Percentiles rank a stretch among this genome's conserved stretches.
These are phyloP conservation scores for Mercenaria mercenaria DNA, from an alignment of 1,140 invertebrate species.

Conservation along the genomic window DNA sequence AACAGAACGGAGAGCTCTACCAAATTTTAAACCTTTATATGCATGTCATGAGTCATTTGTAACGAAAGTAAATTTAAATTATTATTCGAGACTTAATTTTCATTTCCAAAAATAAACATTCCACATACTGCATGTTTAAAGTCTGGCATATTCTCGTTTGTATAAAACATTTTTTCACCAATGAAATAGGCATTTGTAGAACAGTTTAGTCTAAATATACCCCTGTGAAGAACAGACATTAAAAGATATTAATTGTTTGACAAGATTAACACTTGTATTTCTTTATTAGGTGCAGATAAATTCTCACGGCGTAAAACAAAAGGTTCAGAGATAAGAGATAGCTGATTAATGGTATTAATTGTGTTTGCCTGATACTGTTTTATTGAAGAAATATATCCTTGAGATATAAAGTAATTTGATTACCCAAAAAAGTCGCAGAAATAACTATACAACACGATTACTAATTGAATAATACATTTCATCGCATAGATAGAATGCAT, in stretches of 20 bases:
- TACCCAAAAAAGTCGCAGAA: background rate
- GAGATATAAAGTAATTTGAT: slow-evolving; percentile 4
- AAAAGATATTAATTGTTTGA: slow-evolving; percentile 44
- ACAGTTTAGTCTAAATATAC: no score
- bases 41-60: no score
- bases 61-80: no score
- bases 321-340: background rate
- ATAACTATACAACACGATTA: background rate
- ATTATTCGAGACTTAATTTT: no score
- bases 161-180: no score
- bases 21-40: no score
- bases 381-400: background rate
- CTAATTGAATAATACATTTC: slow-evolving; percentile 17
- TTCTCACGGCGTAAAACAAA: slow-evolving; percentile 51
- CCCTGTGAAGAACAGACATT: slow-evolving; percentile 36
- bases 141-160: no score
- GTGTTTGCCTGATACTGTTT: background rate
- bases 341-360: background rate
- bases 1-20: no score
- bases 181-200: no score
- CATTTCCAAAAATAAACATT: no score
- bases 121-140: no score
- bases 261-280: slow-evolving; percentile 48
- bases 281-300: slow-evolving; percentile 1
- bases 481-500: background rate